A percentile compares a stretch with the other conserved stretches of the same genome.
These are phyloP conservation scores for Babyrousa celebensis DNA, from an alignment of 2,797 vertebrate genomes.

Conservation along the genomic window DNA sequence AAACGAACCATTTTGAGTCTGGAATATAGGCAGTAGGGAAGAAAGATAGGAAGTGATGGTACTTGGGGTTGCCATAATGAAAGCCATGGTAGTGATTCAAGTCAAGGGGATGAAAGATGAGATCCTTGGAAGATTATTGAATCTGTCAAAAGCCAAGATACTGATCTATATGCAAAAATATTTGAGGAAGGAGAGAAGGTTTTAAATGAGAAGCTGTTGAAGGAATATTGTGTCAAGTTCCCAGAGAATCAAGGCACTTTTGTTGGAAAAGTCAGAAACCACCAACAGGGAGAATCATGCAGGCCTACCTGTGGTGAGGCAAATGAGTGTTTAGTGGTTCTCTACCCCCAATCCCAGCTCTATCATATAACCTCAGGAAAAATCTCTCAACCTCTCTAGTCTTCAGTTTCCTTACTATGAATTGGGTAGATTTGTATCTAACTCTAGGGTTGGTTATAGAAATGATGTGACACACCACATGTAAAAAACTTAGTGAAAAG, in stretches of 20 bases:
- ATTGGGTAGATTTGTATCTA: neutral
- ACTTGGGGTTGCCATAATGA: neutral
- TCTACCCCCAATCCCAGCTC: neutral
- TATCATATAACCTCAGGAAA: neutral
- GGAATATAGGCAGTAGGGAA: neutral
- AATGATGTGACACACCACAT: slow-evolving; percentile 32
- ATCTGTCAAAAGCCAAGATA: neutral
- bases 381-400: neutral
- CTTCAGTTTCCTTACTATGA: neutral
- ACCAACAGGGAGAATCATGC: neutral
- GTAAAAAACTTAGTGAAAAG: neutral
- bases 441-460: neutral
- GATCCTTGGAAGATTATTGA: neutral
- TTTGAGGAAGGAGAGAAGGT: neutral
- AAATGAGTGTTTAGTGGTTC: neutral
- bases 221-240: neutral
- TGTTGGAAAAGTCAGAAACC: neutral
- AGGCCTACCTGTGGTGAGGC: neutral
- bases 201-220: neutral
- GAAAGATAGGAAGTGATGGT: neutral
- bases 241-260: too few species aligned
- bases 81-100: neutral
- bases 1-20: slow-evolving; percentile 17
- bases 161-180: neutral
- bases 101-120: neutral